Evolutionary conservation across 2,797 vertebrate genomes (phyloP).

Genomic region (Ammospiza maritima): DNA sequence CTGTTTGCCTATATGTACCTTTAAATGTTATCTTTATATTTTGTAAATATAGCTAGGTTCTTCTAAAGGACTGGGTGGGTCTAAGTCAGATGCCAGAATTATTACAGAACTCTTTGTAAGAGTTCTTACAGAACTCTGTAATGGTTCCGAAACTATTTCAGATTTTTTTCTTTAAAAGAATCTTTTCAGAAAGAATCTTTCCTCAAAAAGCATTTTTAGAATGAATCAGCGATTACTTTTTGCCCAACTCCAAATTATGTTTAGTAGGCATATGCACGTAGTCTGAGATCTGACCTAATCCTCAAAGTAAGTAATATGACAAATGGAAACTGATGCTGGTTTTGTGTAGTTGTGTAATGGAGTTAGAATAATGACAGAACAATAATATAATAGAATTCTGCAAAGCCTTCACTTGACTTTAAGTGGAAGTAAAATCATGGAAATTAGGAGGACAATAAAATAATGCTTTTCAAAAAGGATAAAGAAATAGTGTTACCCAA

Average conservation of each 20-base stretch:
- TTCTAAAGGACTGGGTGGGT: not conserved
- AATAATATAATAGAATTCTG: slow-evolving; percentile 71
- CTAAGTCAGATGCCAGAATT: not conserved
- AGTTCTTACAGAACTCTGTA: not conserved
- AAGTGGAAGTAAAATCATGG: slow-evolving; percentile 71
- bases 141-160: not conserved
- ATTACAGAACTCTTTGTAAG: not conserved
- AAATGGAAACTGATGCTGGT: slow-evolving; percentile 68
- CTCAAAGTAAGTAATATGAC: slow-evolving; percentile 63
- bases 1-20: not conserved
- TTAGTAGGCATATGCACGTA: slow-evolving; percentile 42
- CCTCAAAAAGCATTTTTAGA: not conserved
- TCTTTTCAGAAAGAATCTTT: not conserved
- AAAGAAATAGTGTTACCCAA: slow-evolving; percentile 71
- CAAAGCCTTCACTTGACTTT: slow-evolving; percentile 68
- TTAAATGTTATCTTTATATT: not conserved
- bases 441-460: slow-evolving; percentile 75
- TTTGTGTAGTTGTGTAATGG: slow-evolving; percentile 63
- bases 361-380: slow-evolving; percentile 72
- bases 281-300: slow-evolving; percentile 49
- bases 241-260: slow-evolving; percentile 23
- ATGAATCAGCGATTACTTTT: slow-evolving; percentile 7
- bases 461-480: slow-evolving; percentile 75
- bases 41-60: not conserved
- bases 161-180: not conserved